Conservation (phyloP, 2,888 invertebrate species). For the Eustalomyia histrio region DNA sequence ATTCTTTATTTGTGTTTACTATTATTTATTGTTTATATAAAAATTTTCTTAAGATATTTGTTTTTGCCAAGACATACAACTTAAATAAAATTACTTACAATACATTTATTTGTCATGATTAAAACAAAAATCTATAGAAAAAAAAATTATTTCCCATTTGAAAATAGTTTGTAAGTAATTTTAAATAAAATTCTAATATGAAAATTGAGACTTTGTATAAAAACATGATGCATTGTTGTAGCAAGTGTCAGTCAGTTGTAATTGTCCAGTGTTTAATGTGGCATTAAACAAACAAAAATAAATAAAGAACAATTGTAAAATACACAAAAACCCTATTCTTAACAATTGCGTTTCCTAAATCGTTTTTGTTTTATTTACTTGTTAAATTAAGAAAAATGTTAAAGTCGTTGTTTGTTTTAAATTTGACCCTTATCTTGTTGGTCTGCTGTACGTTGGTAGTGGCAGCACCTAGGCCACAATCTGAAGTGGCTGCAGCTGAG, state of each 20-base stretch:
- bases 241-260: conserved; percentile 71
- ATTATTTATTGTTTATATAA: conserved; percentile 43
- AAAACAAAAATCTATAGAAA: conserved; percentile 34
- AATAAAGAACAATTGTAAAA: not conserved
- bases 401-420: conserved; percentile 55
- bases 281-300: conserved; percentile 28
- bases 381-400: conserved; percentile 68
- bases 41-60: conserved; percentile 37
- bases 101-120: not conserved
- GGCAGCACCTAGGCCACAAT: conserved; percentile 70
- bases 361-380: conserved; percentile 5
- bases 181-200: conserved; percentile 27
- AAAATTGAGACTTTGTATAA: conserved; percentile 68
- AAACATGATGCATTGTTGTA: conserved; percentile 70
- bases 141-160: conserved; percentile 32
- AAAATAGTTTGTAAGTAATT: conserved; percentile 8
- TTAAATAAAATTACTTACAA: not conserved
- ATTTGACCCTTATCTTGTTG: conserved; percentile 52
- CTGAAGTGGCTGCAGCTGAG: conserved; percentile 61
- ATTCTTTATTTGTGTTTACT: conserved; percentile 13
- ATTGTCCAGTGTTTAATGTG: conserved; percentile 69
- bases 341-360: conserved; percentile 8
- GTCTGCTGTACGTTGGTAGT: conserved; percentile 28
- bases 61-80: not conserved
- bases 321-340: conserved; percentile 7